phyloP scores from a whole-genome alignment of 1,140 invertebrate genomes.

The Alviniconcha marisindica region DNA sequence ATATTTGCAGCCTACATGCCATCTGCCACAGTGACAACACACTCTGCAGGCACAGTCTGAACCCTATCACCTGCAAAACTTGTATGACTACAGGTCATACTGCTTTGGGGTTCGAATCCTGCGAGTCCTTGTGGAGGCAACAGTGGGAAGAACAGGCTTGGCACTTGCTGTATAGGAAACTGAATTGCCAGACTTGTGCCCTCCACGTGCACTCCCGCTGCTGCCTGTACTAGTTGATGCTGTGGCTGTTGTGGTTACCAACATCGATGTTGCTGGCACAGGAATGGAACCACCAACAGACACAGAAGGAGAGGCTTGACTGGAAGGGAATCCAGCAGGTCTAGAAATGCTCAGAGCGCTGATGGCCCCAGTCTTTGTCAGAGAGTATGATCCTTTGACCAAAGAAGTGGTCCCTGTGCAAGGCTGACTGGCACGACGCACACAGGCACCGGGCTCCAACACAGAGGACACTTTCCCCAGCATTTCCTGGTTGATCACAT shows the following conservation, averaged over 20 bases:
- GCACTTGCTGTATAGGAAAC: constrained; percentile 59
- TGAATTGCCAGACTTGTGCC: constrained; percentile 40
- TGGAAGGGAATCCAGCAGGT: too few species aligned
- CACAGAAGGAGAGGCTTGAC: constrained; percentile 10
- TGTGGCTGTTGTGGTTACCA: neutral
- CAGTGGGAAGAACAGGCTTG: constrained; percentile 62
- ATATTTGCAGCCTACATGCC: too few species aligned
- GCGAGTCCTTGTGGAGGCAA: constrained; percentile 67
- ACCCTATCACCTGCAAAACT: too few species aligned
- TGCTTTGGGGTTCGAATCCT: constrained; percentile 70
- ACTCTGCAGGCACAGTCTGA: too few species aligned
- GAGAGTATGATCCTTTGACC: neutral
- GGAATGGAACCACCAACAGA: neutral
- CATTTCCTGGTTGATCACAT: constrained; percentile 41
- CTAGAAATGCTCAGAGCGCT: constrained; percentile 22
- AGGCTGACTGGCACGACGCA: neutral
- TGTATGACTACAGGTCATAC: constrained; percentile 65
- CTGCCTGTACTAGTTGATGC: neutral
- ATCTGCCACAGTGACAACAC: too few species aligned
- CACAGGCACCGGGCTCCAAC: constrained; percentile 54
- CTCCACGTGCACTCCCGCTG: neutral
- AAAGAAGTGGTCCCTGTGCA: neutral
- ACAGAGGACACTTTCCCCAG: constrained; percentile 65
- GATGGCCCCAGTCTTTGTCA: neutral
- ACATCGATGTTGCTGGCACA: neutral